phyloP scores from a whole-genome alignment of 2,113 vertebrate species.

The Casuarius casuarius region DNA sequence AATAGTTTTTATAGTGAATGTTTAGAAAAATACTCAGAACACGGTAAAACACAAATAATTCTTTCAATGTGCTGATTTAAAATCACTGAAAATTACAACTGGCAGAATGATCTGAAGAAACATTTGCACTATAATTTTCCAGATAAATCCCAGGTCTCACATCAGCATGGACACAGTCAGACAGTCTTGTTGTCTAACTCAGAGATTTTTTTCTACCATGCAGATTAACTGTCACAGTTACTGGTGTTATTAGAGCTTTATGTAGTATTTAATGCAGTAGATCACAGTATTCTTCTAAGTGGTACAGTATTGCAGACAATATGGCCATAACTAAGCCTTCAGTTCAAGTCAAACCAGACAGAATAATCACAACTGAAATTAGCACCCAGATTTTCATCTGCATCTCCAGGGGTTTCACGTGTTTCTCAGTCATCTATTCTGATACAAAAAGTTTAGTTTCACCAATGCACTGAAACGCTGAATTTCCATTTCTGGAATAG shows the following conservation, averaged over 20 bases:
- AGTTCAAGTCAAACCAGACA: background rate
- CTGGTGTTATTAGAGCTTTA: background rate
- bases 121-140: background rate
- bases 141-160: background rate
- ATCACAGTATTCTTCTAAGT: background rate
- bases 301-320: background rate
- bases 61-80: background rate
- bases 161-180: background rate
- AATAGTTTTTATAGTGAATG: background rate
- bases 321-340: background rate
- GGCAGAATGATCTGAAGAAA: background rate
- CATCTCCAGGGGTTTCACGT: background rate
- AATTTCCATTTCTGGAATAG: background rate
- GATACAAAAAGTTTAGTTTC: background rate
- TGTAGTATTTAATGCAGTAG: background rate
- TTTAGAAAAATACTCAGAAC: background rate
- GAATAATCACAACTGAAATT: background rate
- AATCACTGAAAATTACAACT: background rate
- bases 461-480: background rate
- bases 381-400: background rate
- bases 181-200: background rate
- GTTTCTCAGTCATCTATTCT: background rate
- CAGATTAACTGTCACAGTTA: background rate
- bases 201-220: background rate
- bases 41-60: background rate